Evolutionary conservation across 2,113 vertebrate species (phyloP).

Genomic region (Scortum barcoo): DNA sequence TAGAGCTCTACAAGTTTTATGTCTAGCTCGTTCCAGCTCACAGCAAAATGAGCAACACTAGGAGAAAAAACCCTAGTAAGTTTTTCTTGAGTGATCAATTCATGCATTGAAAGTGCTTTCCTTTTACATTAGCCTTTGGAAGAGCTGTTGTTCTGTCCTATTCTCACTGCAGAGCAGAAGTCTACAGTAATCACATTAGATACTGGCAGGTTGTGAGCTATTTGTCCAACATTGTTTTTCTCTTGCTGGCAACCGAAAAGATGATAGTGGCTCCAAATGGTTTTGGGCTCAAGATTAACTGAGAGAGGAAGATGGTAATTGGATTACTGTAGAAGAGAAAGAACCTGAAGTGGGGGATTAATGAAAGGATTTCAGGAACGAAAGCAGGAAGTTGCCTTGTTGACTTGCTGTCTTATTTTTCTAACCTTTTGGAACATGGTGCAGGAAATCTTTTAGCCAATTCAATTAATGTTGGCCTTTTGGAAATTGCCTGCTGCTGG

Average conservation of each 20-base stretch:
- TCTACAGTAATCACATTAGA: constrained; percentile 64
- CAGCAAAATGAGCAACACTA: too few relatives aligned
- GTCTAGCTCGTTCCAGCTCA: too few relatives aligned
- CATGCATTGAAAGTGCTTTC: constrained; percentile 58
- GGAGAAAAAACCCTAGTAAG: constrained; percentile 19
- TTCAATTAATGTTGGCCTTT: constrained; percentile 49
- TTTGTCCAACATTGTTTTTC: constrained; percentile 59
- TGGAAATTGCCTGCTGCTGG: constrained; percentile 29
- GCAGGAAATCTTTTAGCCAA: constrained; percentile 53
- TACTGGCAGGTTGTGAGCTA: constrained; percentile 50
- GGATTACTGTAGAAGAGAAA: constrained; percentile 49
- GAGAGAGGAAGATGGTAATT: constrained; percentile 57
- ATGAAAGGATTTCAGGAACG: constrained; percentile 25
- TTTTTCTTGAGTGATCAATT: constrained; percentile 68
- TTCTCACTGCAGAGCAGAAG: constrained; percentile 44
- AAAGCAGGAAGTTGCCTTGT: constrained; percentile 1
- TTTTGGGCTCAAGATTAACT: constrained; percentile 22
- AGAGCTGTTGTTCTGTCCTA: constrained; percentile 51
- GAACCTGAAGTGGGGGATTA: constrained; percentile 38
- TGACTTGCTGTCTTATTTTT: constrained; percentile 43
- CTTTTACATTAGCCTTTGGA: constrained; percentile 51
- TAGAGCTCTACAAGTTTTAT: too few relatives aligned
- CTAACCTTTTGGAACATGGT: constrained; percentile 37
- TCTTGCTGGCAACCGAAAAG: constrained; percentile 37
- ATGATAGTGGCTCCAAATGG: constrained; percentile 56